Evolutionary conservation across 2,113 vertebrate genomes (phyloP).

Genomic region (cat (Felis catus)): F.catus_Fca126_mat1.0 CM031414.1:60834001-60834500

Average conservation of each 20-base stretch:
- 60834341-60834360: slow-evolving; percentile 22
- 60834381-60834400: neutral
- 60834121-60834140: neutral
- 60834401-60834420: neutral
- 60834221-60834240: slow-evolving; percentile 7
- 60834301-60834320: neutral
- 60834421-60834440: neutral
- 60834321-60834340: slow-evolving; percentile 9
- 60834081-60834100: neutral
- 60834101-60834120: neutral
- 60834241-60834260: neutral
- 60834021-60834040: neutral
- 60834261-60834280: neutral
- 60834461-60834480: neutral
- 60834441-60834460: slow-evolving; percentile 1
- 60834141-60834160: neutral
- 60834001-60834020: neutral
- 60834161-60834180: neutral
- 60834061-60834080: neutral
- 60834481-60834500: neutral
- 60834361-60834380: neutral
- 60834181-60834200: neutral
- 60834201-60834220: neutral
- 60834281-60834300: neutral
- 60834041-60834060: neutral